Evolutionary conservation across 2,797 vertebrate genomes (phyloP).

Genomic region (Rachycentron canadum): DNA sequence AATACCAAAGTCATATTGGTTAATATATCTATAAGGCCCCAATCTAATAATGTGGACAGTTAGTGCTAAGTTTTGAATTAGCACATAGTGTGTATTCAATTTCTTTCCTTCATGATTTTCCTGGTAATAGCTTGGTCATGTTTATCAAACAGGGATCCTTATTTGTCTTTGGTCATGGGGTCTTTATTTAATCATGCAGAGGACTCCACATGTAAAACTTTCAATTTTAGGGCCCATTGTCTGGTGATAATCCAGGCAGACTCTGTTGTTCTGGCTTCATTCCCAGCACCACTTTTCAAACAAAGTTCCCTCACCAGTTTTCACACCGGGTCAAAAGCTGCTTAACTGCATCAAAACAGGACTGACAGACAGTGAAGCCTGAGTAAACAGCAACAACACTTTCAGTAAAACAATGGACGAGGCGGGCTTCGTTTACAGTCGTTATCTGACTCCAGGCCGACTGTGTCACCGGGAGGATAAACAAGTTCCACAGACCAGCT

Average conservation of each 20-base stretch:
- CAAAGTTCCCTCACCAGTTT: slow-evolving; percentile 41
- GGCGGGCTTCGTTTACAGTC: slow-evolving; percentile 39
- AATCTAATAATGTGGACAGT: background rate
- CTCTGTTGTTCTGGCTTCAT: background rate
- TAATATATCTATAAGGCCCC: background rate
- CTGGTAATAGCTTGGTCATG: background rate
- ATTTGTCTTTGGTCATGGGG: background rate
- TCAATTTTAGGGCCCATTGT: background rate
- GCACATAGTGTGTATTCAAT: background rate
- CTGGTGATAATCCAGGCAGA: slow-evolving; percentile 5
- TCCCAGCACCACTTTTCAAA: slow-evolving; percentile 5
- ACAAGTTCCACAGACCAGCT: slow-evolving; percentile 41
- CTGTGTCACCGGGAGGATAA: slow-evolving; percentile 35
- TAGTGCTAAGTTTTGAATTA: background rate
- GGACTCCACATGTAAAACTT: background rate
- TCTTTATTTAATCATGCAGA: background rate
- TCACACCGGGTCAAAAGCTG: slow-evolving; percentile 50
- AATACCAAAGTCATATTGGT: background rate
- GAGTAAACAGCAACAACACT: slow-evolving; percentile 45
- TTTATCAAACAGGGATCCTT: background rate
- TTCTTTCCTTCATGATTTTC: background rate
- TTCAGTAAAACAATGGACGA: slow-evolving; percentile 49
- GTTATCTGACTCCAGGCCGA: slow-evolving; percentile 41
- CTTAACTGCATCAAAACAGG: slow-evolving; percentile 65
- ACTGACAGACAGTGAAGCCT: slow-evolving; percentile 62